Evolutionary conservation across 2,113 vertebrate species (phyloP).

Genomic region (Antechinus flavipes): DNA sequence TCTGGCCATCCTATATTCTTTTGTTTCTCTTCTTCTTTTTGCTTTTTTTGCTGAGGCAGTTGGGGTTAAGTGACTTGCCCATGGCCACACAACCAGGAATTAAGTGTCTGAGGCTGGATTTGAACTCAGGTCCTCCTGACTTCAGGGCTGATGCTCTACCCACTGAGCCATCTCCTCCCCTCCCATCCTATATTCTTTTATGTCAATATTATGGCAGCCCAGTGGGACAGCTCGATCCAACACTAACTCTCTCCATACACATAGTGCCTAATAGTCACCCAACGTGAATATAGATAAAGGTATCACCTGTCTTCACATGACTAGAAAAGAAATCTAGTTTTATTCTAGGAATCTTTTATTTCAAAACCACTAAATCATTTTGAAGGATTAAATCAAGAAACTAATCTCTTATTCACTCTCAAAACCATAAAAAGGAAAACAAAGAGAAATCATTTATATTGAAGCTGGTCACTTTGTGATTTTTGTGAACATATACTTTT

Average conservation of each 20-base stretch:
- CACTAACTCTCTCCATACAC: background rate
- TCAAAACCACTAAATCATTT: background rate
- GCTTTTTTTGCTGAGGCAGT: no score
- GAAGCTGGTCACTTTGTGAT: background rate
- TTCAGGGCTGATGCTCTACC: no score
- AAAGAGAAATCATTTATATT: background rate
- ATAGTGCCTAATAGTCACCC: background rate
- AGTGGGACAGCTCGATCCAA: background rate
- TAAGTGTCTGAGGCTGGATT: no score
- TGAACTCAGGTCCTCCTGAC: no score
- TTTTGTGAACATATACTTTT: background rate
- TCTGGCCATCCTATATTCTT: background rate
- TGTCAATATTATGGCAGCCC: background rate
- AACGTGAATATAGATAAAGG: background rate
- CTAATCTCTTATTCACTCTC: slow-evolving; percentile 22
- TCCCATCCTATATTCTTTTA: background rate
- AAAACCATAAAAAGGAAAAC: background rate
- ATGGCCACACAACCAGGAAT: no score
- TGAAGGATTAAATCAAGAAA: background rate
- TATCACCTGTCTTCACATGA: background rate
- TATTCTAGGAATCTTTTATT: background rate
- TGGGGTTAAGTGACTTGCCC: no score
- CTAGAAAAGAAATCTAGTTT: slow-evolving; percentile 1
- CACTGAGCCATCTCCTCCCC: no score
- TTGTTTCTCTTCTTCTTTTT: no score